Evolutionary conservation across 2,113 vertebrate species (phyloP).

Genomic region (Hippocampus barbouri): DNA sequence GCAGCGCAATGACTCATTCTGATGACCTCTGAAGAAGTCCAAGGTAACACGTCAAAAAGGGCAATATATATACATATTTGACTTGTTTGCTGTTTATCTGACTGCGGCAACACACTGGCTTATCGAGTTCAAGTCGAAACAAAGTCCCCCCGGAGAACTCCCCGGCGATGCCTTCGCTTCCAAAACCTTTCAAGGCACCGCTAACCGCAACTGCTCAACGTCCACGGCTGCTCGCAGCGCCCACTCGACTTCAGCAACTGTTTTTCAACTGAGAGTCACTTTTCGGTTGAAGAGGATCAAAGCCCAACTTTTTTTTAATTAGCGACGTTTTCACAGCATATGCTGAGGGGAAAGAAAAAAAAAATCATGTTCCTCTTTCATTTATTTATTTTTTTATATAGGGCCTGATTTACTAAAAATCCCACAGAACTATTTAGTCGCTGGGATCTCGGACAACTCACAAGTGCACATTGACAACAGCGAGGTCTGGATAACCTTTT

Average conservation of each 20-base stretch:
- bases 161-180: constrained; percentile 5
- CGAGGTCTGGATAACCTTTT: too few relatives aligned
- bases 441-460: not conserved
- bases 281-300: constrained; percentile 47
- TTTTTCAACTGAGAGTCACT: constrained; percentile 32
- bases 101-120: not conserved
- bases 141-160: constrained; percentile 14
- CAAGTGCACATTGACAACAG: too few relatives aligned
- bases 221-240: constrained; percentile 2
- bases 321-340: constrained; percentile 41
- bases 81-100: not conserved
- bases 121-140: constrained; percentile 16
- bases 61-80: too few relatives aligned
- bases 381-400: too few relatives aligned
- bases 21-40: not conserved
- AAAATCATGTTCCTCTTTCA: not conserved
- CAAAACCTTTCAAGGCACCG: constrained; percentile 1
- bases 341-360: constrained; percentile 14
- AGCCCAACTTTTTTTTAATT: constrained; percentile 42
- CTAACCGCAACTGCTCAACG: constrained; percentile 9
- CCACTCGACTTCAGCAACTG: constrained; percentile 16
- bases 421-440: too few relatives aligned
- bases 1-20: not conserved
- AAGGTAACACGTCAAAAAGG: not conserved
- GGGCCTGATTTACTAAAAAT: too few relatives aligned